phyloP scores from a whole-genome alignment of 1,140 invertebrate genomes.

The Lysiphlebus fabarum region DNA sequence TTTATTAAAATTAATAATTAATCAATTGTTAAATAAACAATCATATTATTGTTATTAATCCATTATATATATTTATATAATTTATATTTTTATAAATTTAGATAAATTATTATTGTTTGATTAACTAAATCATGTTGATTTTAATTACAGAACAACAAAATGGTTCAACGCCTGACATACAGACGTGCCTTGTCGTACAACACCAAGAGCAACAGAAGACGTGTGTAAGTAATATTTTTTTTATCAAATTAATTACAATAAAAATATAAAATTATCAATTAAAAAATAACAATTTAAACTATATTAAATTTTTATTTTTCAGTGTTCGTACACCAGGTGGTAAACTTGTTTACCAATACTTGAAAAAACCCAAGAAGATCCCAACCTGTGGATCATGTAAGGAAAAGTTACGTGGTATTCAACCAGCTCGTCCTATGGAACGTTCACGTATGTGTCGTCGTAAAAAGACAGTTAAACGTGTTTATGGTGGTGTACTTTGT shows the following conservation, averaged over 20 bases:
- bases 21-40: too few species aligned
- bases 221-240: constrained; percentile 73
- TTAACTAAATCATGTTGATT: constrained; percentile 16
- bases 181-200: constrained; percentile 95
- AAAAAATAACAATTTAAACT: constrained; percentile 2
- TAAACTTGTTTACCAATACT: constrained; percentile 92
- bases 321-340: constrained; percentile 94
- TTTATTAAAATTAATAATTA: too few species aligned
- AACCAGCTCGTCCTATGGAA: constrained; percentile 86
- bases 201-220: constrained; percentile 92
- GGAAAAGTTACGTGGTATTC: constrained; percentile 88
- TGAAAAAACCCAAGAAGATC: constrained; percentile 92
- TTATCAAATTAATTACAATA: background rate
- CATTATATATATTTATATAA: too few species aligned
- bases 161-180: constrained; percentile 94
- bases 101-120: background rate
- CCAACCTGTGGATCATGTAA: constrained; percentile 97
- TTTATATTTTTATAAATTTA: too few species aligned
- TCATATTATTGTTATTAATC: too few species aligned
- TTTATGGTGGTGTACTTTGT: constrained; percentile 95
- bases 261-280: background rate
- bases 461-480: constrained; percentile 91
- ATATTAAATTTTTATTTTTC: constrained; percentile 24
- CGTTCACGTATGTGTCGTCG: constrained; percentile 86
- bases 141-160: constrained; percentile 57